Percentiles rank a stretch among this genome's conserved stretches.
These are phyloP conservation scores for Vicugna pacos DNA, from an alignment of 2,113 vertebrate species.

Conservation along the genomic window DNA sequence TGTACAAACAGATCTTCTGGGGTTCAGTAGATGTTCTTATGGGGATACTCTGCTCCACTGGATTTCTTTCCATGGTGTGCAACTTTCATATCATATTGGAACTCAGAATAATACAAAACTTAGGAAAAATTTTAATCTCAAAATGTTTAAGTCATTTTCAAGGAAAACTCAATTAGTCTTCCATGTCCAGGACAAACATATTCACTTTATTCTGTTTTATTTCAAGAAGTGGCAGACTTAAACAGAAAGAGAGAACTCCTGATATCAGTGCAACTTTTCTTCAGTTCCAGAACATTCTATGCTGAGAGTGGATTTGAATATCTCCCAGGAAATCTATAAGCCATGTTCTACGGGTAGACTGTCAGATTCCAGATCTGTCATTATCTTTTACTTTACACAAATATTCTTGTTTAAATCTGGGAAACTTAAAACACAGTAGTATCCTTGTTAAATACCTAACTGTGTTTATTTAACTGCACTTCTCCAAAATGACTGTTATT, in stretches of 20 bases:
- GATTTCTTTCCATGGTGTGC: constrained; percentile 64
- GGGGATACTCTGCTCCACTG: constrained; percentile 80
- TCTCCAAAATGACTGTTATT: neutral
- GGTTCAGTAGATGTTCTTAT: constrained; percentile 68
- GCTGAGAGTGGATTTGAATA: neutral
- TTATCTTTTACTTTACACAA: constrained; percentile 1
- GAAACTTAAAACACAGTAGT: neutral
- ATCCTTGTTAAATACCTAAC: neutral
- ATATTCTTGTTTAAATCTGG: constrained; percentile 20
- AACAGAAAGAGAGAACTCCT: neutral
- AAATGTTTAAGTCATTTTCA: constrained; percentile 59
- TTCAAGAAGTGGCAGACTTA: neutral
- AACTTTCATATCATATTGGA: constrained; percentile 73
- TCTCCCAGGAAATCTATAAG: neutral
- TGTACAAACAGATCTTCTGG: constrained; percentile 82
- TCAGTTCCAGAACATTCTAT: constrained; percentile 31
- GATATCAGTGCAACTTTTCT: neutral
- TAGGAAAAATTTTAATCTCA: constrained; percentile 43
- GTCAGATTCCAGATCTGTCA: neutral
- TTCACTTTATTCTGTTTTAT: neutral
- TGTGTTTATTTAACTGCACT: neutral
- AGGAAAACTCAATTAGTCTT: constrained; percentile 26
- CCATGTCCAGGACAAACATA: neutral
- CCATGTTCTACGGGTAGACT: neutral
- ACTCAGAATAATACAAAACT: constrained; percentile 79